Percentiles rank a stretch among this genome's conserved stretches.
phyloP scores from a whole-genome alignment of 2,797 vertebrate species.

The Pteronotus mesoamericanus region DNA sequence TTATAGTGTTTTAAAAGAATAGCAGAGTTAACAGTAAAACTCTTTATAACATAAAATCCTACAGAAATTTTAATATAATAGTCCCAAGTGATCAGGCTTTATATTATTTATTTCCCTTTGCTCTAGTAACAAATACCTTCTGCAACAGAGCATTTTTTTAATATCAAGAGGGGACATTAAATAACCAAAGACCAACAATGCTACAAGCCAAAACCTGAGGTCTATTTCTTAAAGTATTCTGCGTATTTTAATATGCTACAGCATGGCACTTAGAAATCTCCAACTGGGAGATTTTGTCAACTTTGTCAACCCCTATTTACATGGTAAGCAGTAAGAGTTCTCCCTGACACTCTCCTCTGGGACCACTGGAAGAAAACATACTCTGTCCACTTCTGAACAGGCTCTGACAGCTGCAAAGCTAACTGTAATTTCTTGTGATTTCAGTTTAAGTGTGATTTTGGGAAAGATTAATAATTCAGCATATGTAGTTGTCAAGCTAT shows the following conservation, averaged over 20 bases:
- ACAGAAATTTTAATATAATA: background rate
- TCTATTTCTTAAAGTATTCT: background rate
- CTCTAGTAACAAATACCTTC: background rate
- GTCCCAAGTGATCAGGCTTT: background rate
- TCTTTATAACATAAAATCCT: background rate
- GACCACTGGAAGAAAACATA: background rate
- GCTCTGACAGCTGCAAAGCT: background rate
- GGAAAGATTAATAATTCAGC: slow-evolving; percentile 23
- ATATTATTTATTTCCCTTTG: background rate
- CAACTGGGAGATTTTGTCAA: too few species aligned
- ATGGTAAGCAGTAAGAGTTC: background rate
- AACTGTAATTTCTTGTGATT: background rate
- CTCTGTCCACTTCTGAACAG: background rate
- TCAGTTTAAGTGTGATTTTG: background rate
- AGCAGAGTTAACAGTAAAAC: background rate
- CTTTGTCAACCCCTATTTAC: background rate
- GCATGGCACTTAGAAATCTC: background rate
- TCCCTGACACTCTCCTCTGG: background rate
- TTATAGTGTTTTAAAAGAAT: background rate
- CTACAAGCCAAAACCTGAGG: background rate
- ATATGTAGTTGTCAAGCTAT: background rate
- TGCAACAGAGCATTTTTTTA: background rate
- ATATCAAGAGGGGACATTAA: background rate
- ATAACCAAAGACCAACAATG: background rate
- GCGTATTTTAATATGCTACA: background rate